Conservation (phyloP, 1,140 invertebrate species). For the Nixonia krombeini region DNA sequence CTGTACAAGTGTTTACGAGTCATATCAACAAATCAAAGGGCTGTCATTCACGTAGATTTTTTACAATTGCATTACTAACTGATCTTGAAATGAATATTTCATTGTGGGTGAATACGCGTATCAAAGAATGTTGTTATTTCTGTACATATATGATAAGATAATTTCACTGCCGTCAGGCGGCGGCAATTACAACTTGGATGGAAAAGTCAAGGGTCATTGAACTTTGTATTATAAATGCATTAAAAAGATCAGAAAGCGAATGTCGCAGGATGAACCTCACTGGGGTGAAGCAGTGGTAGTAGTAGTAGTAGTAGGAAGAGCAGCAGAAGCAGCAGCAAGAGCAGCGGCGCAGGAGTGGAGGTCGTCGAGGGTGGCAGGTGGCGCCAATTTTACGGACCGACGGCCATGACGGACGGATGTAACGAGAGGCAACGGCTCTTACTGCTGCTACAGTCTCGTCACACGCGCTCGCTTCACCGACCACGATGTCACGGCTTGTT, state of each 20-base stretch:
- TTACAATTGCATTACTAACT: too few relatives aligned
- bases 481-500: constrained; percentile 52
- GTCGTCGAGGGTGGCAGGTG: constrained; percentile 68
- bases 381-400: constrained; percentile 72
- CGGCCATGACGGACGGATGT: constrained; percentile 70
- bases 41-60: too few relatives aligned
- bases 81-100: too few relatives aligned
- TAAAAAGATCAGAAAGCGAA: constrained; percentile 50
- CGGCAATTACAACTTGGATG: constrained; percentile 3
- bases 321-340: too few relatives aligned
- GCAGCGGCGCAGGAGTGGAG: constrained; percentile 26
- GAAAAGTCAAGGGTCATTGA: constrained; percentile 63
- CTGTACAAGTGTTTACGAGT: too few relatives aligned
- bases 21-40: too few relatives aligned
- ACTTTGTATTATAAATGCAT: constrained; percentile 69
- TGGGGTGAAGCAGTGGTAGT: constrained; percentile 37
- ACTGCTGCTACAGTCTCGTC: constrained; percentile 12
- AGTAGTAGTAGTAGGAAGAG: too few relatives aligned
- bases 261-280: constrained; percentile 50
- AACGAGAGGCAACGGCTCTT: constrained; percentile 36
- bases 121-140: too few relatives aligned
- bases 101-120: too few relatives aligned
- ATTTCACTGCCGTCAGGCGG: too few relatives aligned
- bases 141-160: too few relatives aligned
- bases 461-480: constrained; percentile 42